Percentiles rank a stretch among this genome's conserved stretches.
These are phyloP conservation scores for Florisuga fusca DNA, from an alignment of 2,797 vertebrate genomes.

Conservation along the genomic window DNA sequence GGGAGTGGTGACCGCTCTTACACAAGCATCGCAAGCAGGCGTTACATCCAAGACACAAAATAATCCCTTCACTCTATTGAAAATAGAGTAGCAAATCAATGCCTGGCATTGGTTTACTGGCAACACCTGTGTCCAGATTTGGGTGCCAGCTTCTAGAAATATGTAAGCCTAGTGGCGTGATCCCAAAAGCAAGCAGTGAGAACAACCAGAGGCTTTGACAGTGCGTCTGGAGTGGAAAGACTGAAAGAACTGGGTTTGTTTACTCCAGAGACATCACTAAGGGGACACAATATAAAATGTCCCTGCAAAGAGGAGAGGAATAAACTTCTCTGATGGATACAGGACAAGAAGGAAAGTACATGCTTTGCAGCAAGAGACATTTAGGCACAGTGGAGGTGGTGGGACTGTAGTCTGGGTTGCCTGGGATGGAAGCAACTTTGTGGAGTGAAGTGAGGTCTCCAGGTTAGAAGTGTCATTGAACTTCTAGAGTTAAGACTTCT, in stretches of 20 bases:
- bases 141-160: constrained; percentile 6
- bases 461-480: background rate
- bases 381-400: background rate
- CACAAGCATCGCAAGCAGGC: background rate
- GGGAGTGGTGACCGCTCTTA: background rate
- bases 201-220: constrained; percentile 12
- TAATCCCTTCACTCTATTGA: constrained; percentile 12
- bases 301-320: constrained; percentile 9
- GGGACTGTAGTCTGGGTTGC: background rate
- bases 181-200: constrained; percentile 43
- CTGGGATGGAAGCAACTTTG: background rate
- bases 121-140: background rate
- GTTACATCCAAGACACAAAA: background rate
- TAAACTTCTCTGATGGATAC: background rate
- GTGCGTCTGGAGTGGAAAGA: background rate
- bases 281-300: constrained; percentile 5
- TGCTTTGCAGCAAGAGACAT: background rate
- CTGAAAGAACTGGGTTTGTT: constrained; percentile 40
- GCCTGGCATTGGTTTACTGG: background rate
- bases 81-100: constrained; percentile 35
- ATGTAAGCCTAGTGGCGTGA: background rate
- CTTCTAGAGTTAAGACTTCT: background rate
- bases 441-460: background rate
- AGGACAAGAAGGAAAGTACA: background rate
- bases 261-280: constrained; percentile 20